These are phyloP conservation scores for Momotus momota DNA, from an alignment of 2,797 vertebrate genomes.

Conservation along the genomic window DNA sequence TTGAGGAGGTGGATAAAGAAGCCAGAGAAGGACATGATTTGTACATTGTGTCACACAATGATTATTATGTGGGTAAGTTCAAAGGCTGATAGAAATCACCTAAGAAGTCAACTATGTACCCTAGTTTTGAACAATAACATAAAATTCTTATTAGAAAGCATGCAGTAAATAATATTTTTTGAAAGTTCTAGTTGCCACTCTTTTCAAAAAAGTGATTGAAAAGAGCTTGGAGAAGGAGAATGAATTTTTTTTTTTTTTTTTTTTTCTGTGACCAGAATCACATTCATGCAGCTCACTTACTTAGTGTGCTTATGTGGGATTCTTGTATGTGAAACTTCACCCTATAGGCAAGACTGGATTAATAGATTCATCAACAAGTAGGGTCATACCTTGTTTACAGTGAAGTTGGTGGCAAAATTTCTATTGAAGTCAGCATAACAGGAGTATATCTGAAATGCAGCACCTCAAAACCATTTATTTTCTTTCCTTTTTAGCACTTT, in stretches of 20 bases:
- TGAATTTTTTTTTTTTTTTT: not conserved
- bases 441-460: not conserved
- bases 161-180: not conserved
- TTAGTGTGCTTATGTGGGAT: not conserved
- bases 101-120: not conserved
- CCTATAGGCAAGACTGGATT: not conserved
- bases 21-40: slow-evolving; percentile 78
- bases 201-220: not conserved
- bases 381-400: not conserved
- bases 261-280: not conserved
- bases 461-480: not conserved
- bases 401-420: not conserved
- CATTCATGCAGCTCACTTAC: not conserved
- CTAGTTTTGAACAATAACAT: not conserved
- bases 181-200: not conserved
- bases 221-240: not conserved
- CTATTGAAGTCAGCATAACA: not conserved
- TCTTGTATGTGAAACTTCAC: not conserved
- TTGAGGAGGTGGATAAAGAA: slow-evolving; percentile 82
- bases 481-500: not conserved
- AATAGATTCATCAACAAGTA: not conserved
- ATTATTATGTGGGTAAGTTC: slow-evolving; percentile 79
- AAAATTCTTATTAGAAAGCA: not conserved
- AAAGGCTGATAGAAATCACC: not conserved
- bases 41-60: slow-evolving; percentile 84